Conservation (phyloP, 1,140 invertebrate species). For the Aplysia californica region DNA sequence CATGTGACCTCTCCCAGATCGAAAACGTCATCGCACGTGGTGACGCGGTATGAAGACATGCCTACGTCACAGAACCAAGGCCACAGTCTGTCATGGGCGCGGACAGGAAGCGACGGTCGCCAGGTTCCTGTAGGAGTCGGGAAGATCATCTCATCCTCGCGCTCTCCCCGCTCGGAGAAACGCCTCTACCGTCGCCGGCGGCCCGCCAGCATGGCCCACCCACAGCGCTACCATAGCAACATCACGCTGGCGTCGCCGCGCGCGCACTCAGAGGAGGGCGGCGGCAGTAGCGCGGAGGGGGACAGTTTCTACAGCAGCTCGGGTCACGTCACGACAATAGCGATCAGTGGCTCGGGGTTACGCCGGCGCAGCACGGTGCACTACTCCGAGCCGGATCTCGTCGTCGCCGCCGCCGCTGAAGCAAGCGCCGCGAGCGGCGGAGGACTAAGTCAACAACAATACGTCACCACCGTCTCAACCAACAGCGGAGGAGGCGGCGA, state of each 20-base stretch:
- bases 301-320: neutral
- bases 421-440: neutral
- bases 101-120: neutral
- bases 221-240: neutral
- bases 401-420: neutral
- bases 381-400: conserved; percentile 20
- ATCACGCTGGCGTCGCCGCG: neutral
- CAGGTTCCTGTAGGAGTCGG: too few species aligned
- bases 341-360: neutral
- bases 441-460: neutral
- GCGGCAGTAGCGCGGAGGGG: neutral
- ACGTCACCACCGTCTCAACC: neutral
- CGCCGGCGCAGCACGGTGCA: neutral
- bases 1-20: neutral
- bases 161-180: neutral
- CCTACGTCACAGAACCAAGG: neutral
- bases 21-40: neutral
- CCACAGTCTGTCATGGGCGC: neutral
- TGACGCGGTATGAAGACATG: neutral
- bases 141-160: neutral
- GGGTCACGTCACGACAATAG: conserved; percentile 4
- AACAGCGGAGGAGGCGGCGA: neutral
- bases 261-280: neutral
- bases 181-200: neutral
- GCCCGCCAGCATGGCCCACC: too few species aligned